Conservation (phyloP, 2,888 invertebrate genomes). For the Drosophila meridionalis region DNA sequence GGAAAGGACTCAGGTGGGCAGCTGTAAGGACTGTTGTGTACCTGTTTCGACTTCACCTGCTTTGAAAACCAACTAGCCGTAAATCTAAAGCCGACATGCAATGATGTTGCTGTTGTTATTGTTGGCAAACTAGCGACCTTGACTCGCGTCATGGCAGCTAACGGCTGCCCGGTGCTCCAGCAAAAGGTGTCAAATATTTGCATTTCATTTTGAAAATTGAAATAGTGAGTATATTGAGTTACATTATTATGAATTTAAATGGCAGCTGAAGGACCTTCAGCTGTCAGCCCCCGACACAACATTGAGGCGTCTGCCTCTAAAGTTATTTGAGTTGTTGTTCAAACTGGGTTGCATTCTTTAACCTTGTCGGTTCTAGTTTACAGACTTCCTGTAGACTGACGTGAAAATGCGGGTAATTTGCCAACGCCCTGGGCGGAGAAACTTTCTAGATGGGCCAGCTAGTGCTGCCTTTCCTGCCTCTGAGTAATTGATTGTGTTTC, state of each 20-base stretch:
- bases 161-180: slow-evolving; percentile 7
- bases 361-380: slow-evolving; percentile 36
- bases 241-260: slow-evolving; percentile 46
- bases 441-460: slow-evolving; percentile 16
- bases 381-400: slow-evolving; percentile 47
- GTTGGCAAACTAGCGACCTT: slow-evolving; percentile 35
- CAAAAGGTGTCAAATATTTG: slow-evolving; percentile 66
- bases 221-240: slow-evolving; percentile 53
- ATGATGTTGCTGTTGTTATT: slow-evolving; percentile 18
- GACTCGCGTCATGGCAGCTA: slow-evolving; percentile 18
- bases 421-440: slow-evolving; percentile 12
- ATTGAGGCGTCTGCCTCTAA: slow-evolving; percentile 21
- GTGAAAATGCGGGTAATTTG: slow-evolving; percentile 51
- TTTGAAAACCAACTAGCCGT: slow-evolving; percentile 29
- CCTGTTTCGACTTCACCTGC: slow-evolving; percentile 12
- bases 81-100: slow-evolving; percentile 53
- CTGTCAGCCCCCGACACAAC: slow-evolving; percentile 43
- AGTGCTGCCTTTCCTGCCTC: slow-evolving; percentile 21
- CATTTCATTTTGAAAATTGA: slow-evolving; percentile 52
- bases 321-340: slow-evolving; percentile 16
- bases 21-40: not conserved
- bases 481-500: slow-evolving; percentile 61
- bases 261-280: slow-evolving; percentile 44
- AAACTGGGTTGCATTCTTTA: slow-evolving; percentile 4
- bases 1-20: not conserved